Percentiles rank a stretch among this genome's conserved stretches.
phyloP scores from a whole-genome alignment of 1,140 invertebrate genomes.

The Euura saliciscinereae region DNA sequence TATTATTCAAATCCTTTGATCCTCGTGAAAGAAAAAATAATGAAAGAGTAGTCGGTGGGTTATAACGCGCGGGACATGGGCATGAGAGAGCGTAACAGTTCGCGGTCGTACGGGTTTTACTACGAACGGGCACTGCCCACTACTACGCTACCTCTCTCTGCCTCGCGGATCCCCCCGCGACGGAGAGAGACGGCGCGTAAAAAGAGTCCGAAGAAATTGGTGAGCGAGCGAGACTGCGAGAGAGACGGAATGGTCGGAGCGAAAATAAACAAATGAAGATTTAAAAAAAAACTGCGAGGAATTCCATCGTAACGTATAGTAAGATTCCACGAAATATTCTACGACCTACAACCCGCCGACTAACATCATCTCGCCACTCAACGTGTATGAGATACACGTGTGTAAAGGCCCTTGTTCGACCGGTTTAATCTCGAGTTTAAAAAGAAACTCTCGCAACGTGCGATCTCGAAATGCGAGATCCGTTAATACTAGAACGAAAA shows the following conservation, averaged over 20 bases:
- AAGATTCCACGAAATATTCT: conserved; percentile 4
- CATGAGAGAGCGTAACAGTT: not conserved
- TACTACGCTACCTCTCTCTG: not conserved
- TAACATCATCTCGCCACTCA: not conserved
- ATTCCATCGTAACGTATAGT: conserved; percentile 7
- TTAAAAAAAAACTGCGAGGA: not conserved
- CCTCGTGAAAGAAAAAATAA: not conserved
- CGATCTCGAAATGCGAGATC: not conserved
- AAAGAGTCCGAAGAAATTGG: not conserved
- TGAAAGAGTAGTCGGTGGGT: not conserved
- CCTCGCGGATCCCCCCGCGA: not conserved
- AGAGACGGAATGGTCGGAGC: not conserved
- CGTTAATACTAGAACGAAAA: not conserved
- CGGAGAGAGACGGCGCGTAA: not conserved
- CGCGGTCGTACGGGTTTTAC: conserved; percentile 1
- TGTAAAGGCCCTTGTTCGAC: not conserved
- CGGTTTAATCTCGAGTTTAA: not conserved
- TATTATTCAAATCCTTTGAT: conserved; percentile 1
- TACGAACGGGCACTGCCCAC: not conserved
- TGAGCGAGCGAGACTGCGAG: no score
- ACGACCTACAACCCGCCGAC: not conserved
- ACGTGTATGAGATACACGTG: not conserved
- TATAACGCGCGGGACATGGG: not conserved
- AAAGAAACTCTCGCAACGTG: not conserved
- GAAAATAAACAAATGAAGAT: not conserved